These are phyloP conservation scores for Mormyrus proboscirostris DNA, from an alignment of 2,797 vertebrate species.

Conservation along the genomic window DNA sequence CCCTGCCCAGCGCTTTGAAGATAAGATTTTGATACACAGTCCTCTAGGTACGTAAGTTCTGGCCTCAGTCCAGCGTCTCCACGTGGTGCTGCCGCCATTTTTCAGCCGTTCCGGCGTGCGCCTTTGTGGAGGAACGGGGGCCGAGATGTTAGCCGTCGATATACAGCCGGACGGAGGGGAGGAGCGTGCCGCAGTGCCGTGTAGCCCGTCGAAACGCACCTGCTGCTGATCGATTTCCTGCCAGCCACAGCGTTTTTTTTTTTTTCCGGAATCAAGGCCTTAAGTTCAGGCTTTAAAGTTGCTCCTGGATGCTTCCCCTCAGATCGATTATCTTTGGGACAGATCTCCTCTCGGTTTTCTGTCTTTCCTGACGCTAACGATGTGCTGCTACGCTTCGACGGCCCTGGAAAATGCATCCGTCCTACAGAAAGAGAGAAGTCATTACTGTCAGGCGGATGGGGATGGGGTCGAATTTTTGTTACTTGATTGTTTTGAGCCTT, in stretches of 20 bases:
- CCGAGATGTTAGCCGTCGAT: background rate
- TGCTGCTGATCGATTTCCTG: background rate
- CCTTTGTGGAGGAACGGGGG: background rate
- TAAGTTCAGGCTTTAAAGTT: conserved; percentile 1
- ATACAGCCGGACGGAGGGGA: background rate
- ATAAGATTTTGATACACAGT: conserved; percentile 71
- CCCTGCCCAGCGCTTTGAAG: conserved; percentile 70
- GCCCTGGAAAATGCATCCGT: background rate
- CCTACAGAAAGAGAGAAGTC: background rate
- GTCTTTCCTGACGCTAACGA: conserved; percentile 40
- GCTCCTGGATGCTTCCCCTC: background rate
- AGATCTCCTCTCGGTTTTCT: conserved; percentile 37
- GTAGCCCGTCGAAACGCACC: background rate
- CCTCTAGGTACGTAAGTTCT: conserved; percentile 56
- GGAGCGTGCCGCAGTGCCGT: background rate
- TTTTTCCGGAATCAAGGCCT: background rate
- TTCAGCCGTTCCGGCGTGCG: background rate
- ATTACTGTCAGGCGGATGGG: background rate
- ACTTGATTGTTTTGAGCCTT: background rate
- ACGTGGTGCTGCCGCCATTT: background rate
- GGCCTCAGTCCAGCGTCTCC: background rate
- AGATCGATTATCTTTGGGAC: background rate
- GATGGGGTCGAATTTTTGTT: background rate
- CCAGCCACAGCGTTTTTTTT: background rate
- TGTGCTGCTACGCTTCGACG: background rate